Conservation (phyloP, 2,888 invertebrate species). For the Hermaeophaga mercurialis region DNA sequence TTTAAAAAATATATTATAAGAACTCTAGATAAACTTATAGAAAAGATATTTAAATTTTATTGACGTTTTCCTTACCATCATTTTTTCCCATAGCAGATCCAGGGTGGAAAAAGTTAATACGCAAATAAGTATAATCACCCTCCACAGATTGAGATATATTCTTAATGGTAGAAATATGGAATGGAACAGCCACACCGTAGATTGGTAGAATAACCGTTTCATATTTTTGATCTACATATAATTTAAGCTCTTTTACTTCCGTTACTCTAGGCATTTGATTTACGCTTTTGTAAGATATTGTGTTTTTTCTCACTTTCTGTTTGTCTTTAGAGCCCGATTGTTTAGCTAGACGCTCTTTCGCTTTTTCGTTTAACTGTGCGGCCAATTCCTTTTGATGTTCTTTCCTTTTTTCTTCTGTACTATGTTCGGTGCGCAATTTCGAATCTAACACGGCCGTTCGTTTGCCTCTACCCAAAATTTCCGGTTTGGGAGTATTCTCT, state of each 20-base stretch:
- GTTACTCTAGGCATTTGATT: slow-evolving; percentile 92
- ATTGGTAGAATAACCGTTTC: slow-evolving; percentile 98
- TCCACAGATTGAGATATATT: slow-evolving; percentile 98
- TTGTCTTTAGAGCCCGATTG: slow-evolving; percentile 84
- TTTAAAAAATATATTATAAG: too few relatives aligned
- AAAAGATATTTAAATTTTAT: too few relatives aligned
- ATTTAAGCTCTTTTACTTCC: slow-evolving; percentile 90
- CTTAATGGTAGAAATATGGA: slow-evolving; percentile 98
- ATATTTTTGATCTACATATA: slow-evolving; percentile 96
- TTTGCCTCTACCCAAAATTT: slow-evolving; percentile 77
- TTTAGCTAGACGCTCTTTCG: slow-evolving; percentile 88
- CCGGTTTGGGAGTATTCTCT: slow-evolving; percentile 67
- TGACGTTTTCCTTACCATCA: slow-evolving; percentile 73
- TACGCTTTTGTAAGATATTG: slow-evolving; percentile 90
- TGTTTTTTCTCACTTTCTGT: slow-evolving; percentile 91
- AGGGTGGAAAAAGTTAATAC: slow-evolving; percentile 98
- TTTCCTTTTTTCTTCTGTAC: slow-evolving; percentile 96
- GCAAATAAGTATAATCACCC: slow-evolving; percentile 97
- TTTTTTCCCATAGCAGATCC: slow-evolving; percentile 95
- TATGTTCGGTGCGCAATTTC: slow-evolving; percentile 91
- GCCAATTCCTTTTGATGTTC: slow-evolving; percentile 96
- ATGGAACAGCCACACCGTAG: slow-evolving; percentile 95
- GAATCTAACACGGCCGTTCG: slow-evolving; percentile 91
- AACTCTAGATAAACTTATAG: too few relatives aligned
- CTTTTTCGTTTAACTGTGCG: slow-evolving; percentile 87